Conservation (phyloP, 1,140 invertebrate genomes). For the Micrasema minimum region DNA sequence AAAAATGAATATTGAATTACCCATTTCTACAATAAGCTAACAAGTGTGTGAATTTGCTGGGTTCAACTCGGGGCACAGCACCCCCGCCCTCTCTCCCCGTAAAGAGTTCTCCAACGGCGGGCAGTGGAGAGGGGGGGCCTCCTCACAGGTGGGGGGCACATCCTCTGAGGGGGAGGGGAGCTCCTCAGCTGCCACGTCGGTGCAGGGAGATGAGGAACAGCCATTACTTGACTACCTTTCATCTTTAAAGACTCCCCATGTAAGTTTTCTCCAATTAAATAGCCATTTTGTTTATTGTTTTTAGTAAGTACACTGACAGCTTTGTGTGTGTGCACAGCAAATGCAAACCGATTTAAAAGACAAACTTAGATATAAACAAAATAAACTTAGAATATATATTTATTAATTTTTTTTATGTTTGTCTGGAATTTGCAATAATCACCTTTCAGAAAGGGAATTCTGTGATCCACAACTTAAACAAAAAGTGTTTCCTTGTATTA, state of each 20-base stretch:
- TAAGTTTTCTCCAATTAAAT: no score
- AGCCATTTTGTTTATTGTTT: no score
- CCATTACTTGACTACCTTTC: slow-evolving; percentile 76
- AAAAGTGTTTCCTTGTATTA: background rate
- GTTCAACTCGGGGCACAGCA: slow-evolving; percentile 63
- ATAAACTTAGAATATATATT: no score
- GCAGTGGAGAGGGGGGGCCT: slow-evolving; percentile 61
- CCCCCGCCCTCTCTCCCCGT: slow-evolving; percentile 69
- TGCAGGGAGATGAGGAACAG: slow-evolving; percentile 76
- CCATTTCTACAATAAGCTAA: no score
- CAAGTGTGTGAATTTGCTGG: slow-evolving; percentile 54
- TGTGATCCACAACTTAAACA: no score
- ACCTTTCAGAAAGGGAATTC: no score
- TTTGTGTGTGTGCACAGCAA: no score
- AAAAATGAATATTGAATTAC: no score
- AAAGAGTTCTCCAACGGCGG: slow-evolving; percentile 68
- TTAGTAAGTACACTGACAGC: background rate
- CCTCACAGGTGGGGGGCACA: slow-evolving; percentile 72
- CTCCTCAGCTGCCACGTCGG: slow-evolving; percentile 69
- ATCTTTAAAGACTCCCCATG: slow-evolving; percentile 78
- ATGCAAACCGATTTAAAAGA: no score
- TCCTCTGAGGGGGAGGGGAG: slow-evolving; percentile 78
- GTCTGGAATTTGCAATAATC: no score
- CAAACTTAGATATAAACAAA: no score
- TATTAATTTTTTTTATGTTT: no score